These are phyloP conservation scores for Apostichopus californicus DNA, from an alignment of 35 echinoderm and acorn worm genomes.

Conservation along the genomic window DNA sequence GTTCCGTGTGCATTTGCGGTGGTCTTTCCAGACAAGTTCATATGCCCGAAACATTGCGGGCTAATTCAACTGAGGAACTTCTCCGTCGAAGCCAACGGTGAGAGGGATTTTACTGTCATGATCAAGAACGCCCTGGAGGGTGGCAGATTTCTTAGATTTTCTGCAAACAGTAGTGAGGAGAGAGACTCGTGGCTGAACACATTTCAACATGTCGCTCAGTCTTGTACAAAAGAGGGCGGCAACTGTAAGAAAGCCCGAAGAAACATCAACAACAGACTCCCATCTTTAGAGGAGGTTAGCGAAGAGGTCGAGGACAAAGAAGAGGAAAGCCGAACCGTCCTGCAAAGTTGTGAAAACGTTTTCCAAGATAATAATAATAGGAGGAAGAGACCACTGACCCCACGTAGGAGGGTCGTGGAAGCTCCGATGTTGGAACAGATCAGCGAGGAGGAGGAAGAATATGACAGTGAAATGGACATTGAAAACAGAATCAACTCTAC, in stretches of 20 bases:
- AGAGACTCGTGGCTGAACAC: slow-evolving; percentile 28
- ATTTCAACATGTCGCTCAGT: slow-evolving; percentile 7
- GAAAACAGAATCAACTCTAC: slow-evolving; percentile 2
- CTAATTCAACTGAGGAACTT: slow-evolving; percentile 50
- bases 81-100: not conserved
- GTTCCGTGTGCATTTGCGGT: slow-evolving; percentile 27
- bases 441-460: slow-evolving; percentile 39
- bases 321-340: slow-evolving; percentile 8
- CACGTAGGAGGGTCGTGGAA: slow-evolving; percentile 27
- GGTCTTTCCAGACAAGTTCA: slow-evolving; percentile 38
- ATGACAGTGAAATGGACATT: slow-evolving; percentile 24
- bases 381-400: not conserved
- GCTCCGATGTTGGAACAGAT: slow-evolving; percentile 37
- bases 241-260: not conserved
- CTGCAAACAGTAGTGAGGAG: slow-evolving; percentile 3
- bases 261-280: not conserved
- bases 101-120: slow-evolving; percentile 18
- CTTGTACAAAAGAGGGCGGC: not conserved
- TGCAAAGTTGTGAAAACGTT: slow-evolving; percentile 22
- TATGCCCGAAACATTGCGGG: slow-evolving; percentile 34
- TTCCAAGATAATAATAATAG: not conserved
- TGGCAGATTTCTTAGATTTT: slow-evolving; percentile 31
- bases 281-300: slow-evolving; percentile 35
- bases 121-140: slow-evolving; percentile 48
- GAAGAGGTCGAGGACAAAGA: slow-evolving; percentile 28